Evolutionary conservation across 2,797 vertebrate species (phyloP), one percentile per base, ranked within the genome.

Genomic region (Cygnus olor): DNA sequence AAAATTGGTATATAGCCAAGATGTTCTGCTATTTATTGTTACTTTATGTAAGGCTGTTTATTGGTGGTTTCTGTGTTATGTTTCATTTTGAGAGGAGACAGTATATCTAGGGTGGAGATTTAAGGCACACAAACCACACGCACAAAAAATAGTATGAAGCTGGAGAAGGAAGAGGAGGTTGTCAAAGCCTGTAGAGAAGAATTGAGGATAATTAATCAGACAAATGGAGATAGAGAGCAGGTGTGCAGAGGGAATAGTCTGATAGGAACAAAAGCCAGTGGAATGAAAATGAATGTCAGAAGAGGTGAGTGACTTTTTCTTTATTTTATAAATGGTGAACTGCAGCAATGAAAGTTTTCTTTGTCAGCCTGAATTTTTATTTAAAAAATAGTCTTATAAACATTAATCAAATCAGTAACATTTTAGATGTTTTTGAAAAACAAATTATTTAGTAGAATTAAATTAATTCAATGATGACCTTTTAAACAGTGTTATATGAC

Each of bases 161-260:
- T 82, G 57, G 40, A 91, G 85, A 86, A 90, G 60, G 73, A 89
- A 92, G 74, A 94, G 69, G 58, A 94, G 58, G 64, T 90, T 90
- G 90, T 94, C 90, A 91, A 77, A 94, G 71, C 74, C 86, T 89
- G 66, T 79, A 57, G 78, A 88, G 80, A 85, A 76, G 82, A 89
- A 78, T 89, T 58, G 76, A 93, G 84, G 89, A 88, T 93, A 93
- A 95, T 95, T 94, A 95, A 94, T 93, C 74, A 95, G 85, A 89
- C 88, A 88, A 92, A 83, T 90, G 76, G 84, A 89, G 87, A 68
- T 82, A 68, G 80, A 90, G 83, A 95, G 84, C 93, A 90, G 80
- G 82, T 94, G 78, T 91, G 74, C 79, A 76, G 80, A 78, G 83
- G 82, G 85, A 92, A 77, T 87, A 85, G 77, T 71, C 28, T 80